A percentile compares a stretch with the other conserved stretches of the same genome.
Conservation (phyloP, 2,797 vertebrate species). For the Siniperca scherzeri region DNA sequence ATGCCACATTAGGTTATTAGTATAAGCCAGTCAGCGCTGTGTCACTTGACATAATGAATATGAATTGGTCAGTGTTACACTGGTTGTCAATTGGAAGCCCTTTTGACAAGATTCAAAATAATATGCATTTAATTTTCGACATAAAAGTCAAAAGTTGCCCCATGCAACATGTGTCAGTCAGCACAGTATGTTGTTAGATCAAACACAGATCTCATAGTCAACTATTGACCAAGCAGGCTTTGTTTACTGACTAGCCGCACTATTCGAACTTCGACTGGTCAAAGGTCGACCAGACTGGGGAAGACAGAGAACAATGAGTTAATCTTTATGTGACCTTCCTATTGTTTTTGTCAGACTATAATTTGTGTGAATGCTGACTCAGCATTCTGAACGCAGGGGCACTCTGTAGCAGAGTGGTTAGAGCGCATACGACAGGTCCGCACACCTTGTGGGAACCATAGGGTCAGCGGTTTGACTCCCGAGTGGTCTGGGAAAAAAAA, state of each 20-base stretch:
- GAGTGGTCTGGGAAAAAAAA: too few relatives aligned
- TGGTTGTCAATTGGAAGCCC: background rate
- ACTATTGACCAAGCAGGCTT: background rate
- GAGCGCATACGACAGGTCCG: too few relatives aligned
- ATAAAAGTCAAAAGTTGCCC: background rate
- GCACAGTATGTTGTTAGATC: background rate
- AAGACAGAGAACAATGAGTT: background rate
- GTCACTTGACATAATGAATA: background rate
- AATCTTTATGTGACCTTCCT: background rate
- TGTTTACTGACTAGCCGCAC: conserved; percentile 16
- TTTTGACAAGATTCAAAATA: background rate
- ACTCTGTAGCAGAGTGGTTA: too few relatives aligned
- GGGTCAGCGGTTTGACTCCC: too few relatives aligned
- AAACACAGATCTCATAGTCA: background rate
- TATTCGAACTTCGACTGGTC: background rate
- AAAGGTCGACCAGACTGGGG: conserved; percentile 15
- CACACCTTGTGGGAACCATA: too few relatives aligned
- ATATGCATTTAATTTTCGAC: background rate
- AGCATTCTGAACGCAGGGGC: too few relatives aligned
- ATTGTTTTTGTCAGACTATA: background rate
- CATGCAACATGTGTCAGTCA: background rate
- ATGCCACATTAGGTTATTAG: conserved; percentile 9
- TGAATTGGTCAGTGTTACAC: background rate
- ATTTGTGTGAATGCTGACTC: too few relatives aligned
- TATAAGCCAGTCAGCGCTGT: background rate